Evolutionary conservation across 2,888 invertebrate genomes (phyloP).

Genomic region (Prenolepis imparis): DNA sequence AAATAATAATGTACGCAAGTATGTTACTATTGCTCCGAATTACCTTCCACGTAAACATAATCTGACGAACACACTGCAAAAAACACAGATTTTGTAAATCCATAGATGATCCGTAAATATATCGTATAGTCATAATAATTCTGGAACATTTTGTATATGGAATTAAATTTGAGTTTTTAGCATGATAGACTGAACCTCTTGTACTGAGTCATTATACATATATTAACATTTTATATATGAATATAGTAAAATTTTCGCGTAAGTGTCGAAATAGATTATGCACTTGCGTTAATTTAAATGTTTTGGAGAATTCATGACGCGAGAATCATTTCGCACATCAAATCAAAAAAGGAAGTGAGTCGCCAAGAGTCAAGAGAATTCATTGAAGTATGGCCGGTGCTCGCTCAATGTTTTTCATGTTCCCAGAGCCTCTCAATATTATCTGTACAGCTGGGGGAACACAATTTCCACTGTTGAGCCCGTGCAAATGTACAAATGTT

Average conservation of each 20-base stretch:
- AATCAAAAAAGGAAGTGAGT: background rate
- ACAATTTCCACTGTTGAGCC: conserved; percentile 85
- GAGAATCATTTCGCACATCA: background rate
- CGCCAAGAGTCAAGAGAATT: background rate
- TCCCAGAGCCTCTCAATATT: conserved; percentile 82
- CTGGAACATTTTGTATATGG: background rate
- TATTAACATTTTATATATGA: too few species aligned
- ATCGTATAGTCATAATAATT: background rate
- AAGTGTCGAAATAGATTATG: background rate
- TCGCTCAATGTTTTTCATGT: conserved; percentile 85
- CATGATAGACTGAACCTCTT: too few species aligned
- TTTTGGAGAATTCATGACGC: background rate
- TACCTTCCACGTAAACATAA: background rate
- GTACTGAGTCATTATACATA: too few species aligned
- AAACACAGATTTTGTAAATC: background rate
- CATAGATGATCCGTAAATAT: background rate
- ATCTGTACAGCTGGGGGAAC: conserved; percentile 83
- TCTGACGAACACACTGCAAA: background rate
- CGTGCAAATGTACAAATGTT: conserved; percentile 59
- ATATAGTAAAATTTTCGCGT: conserved; percentile 3
- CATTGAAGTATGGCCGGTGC: conserved; percentile 73
- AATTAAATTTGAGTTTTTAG: too few species aligned
- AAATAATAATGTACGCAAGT: background rate
- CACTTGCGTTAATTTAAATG: background rate
- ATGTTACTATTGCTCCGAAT: background rate